Conservation (phyloP, 1,140 invertebrate genomes). For the Papilio polyxenes region DNA sequence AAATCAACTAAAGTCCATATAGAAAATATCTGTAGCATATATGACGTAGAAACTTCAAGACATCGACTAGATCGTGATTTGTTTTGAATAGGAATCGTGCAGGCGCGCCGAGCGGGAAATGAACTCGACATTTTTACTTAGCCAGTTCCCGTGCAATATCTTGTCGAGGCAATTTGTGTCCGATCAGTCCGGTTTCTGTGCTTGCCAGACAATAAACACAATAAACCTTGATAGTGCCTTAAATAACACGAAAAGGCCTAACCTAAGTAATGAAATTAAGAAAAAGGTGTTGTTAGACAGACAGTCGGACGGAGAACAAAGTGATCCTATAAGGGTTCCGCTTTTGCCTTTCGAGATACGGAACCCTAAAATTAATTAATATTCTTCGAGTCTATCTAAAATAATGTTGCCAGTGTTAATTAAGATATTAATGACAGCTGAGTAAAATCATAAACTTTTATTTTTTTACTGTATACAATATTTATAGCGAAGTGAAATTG, state of each 20-base stretch:
- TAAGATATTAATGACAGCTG: background rate
- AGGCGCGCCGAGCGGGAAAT: slow-evolving; percentile 19
- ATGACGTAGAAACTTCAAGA: background rate
- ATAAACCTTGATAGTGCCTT: background rate
- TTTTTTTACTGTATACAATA: background rate
- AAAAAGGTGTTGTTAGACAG: too few species aligned
- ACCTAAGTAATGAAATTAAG: background rate
- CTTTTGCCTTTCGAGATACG: too few species aligned
- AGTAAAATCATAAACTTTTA: background rate
- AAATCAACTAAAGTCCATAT: background rate
- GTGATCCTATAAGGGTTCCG: too few species aligned
- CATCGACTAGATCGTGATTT: background rate
- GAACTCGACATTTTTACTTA: slow-evolving; percentile 18
- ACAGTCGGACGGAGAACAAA: too few species aligned
- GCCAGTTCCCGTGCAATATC: slow-evolving; percentile 16
- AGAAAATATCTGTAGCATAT: background rate
- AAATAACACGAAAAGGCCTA: background rate
- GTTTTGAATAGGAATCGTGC: slow-evolving; percentile 18
- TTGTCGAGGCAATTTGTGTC: slow-evolving; percentile 21
- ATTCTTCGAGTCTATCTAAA: too few species aligned
- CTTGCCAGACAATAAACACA: background rate
- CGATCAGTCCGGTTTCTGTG: slow-evolving; percentile 13
- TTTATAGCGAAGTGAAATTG: background rate
- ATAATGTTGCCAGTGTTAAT: background rate
- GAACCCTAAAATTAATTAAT: too few species aligned